Conservation (phyloP, 1,140 invertebrate species). For the Scaptodrosophila lebanonensis region DNA sequence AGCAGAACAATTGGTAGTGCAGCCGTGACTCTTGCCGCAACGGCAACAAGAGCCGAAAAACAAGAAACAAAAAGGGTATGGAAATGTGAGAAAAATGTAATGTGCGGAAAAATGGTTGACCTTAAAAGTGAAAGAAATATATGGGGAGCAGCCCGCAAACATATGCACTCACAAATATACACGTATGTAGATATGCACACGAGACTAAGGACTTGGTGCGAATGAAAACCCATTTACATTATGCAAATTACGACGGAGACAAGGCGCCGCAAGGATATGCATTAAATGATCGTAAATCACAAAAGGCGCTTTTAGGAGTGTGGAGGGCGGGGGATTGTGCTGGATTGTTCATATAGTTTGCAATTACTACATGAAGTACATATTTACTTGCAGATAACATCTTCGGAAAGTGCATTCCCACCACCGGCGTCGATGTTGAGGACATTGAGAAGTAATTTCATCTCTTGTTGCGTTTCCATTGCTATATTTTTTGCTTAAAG, state of each 20-base stretch:
- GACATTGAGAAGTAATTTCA: conserved; percentile 81
- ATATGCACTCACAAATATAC: conserved; percentile 6
- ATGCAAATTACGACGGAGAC: conserved; percentile 61
- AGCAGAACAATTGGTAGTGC: conserved; percentile 59
- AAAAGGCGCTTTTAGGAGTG: conserved; percentile 44
- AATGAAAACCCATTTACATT: conserved; percentile 57
- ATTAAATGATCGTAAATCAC: conserved; percentile 69
- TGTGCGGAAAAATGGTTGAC: conserved; percentile 59
- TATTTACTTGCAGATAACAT: conserved; percentile 85
- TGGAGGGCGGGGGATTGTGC: not conserved
- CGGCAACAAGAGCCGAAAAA: no score
- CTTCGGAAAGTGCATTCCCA: conserved; percentile 87
- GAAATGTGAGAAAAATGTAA: conserved; percentile 58
- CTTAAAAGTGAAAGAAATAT: conserved; percentile 38
- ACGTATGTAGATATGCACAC: not conserved
- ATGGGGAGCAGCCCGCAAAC: conserved; percentile 3
- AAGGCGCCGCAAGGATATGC: conserved; percentile 60
- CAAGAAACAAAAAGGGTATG: no score
- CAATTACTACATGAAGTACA: conserved; percentile 6
- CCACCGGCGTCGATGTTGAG: conserved; percentile 80
- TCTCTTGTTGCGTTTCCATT: not conserved
- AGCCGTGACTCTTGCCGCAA: conserved; percentile 29
- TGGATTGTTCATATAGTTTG: conserved; percentile 44
- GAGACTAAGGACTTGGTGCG: conserved; percentile 18
- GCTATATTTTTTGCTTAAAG: not conserved